Base-by-base conservation (phyloP, 2,888 invertebrate species). In the Alentia gelatinosa region DNA sequence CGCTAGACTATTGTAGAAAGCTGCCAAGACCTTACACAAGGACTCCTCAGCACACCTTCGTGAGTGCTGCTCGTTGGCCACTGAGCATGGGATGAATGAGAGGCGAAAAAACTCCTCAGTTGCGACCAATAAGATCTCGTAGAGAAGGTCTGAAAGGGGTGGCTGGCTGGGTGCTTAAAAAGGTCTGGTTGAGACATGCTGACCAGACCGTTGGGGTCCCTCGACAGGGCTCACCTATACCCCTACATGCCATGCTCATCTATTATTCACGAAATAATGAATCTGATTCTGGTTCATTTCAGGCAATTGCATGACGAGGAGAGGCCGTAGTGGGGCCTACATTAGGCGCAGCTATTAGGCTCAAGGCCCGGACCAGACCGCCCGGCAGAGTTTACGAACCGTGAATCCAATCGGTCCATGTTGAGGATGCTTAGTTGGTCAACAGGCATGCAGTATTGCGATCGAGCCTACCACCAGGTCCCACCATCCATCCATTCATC, bases 241-340 rank as follows among this genome's bases (percentile, higher is more conserved):
- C 3, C 26, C 30, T 26, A 86, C 86, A 86, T 86, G 86, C 86
- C 50, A 86, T 5, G 42, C 4, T 7, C 47, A 86, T 86, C 50
- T 47, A 86, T 47, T 86, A 86, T 86, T 86, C 86, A 86, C 0
- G 26, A 50, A 47, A 86, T 86, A 47, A 86, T 50, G 42, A 86
- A 86, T 86, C 47, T 42, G 47, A 86, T 86, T 86, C 86, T 86
- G 86, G 42, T 50, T 47, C 26, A 86, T 86, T 86, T 86, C 86
- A 86, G 42, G 86, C 86, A 86, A 86, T 86, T 50, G 86, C 86
- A 86, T 86, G 86, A 23, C 23, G 86, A 83, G 86, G 47, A 42
- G 50, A 35, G 40, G 37, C 83, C n/a, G 35, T 23, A 33, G 74
- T 30, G 30, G 74, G 79, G 23, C 39, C 79, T 35, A 35, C 79